Evolutionary conservation across 2,888 invertebrate species (phyloP), one percentile per base, ranked within the genome.

Genomic region (Epistrophella euchroma): DNA sequence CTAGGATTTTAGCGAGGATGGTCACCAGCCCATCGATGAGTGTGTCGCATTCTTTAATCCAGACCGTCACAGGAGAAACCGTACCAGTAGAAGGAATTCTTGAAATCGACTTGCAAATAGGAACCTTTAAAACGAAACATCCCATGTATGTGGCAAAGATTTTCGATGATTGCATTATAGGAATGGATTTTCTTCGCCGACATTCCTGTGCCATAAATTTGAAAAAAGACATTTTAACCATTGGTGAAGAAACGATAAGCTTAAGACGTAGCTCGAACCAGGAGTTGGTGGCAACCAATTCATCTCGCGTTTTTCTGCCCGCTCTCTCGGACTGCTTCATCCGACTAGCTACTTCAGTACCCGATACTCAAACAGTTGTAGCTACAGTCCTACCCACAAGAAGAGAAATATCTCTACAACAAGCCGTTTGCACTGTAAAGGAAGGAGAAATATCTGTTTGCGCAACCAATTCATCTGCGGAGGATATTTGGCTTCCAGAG

Each of bases 21-120:
- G 40, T 70, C 25, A 40, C 52, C 70, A 19, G 62, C 43, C 68
- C 52, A 4, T 15, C 7, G 37, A 35, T 37, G 22, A 13, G 19
- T 35, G n/a, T 11, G 28, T 25, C 62, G 15, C 25, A 22, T 7
- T n/a, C 28, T 6, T 28, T 28, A 5, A 47, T 28, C 2, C 47
- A 28, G 7, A 32, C 28, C 11, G 47, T 17, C 45, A 64, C 45
- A 7, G 37, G 37, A 37, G 37, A 37, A 13, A 37, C 37, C 13
- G 37, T 37, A 13, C 13, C 37, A 37, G 37, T 17, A 13, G 22
- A 25, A 45, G 40, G 60, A 5, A 17, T 60, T 3, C 19, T 60
- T 13, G 19, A 60, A 19, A 22, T 37, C 1, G 13, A 37, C 6
- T 17, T 60, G 13, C 40, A 11, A 22, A 60, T 60, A 19, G 60